A percentile compares a stretch with the other conserved stretches of the same genome.
These are phyloP conservation scores for Aphelinus certus DNA, from an alignment of 1,140 invertebrate species.

Conservation along the genomic window DNA sequence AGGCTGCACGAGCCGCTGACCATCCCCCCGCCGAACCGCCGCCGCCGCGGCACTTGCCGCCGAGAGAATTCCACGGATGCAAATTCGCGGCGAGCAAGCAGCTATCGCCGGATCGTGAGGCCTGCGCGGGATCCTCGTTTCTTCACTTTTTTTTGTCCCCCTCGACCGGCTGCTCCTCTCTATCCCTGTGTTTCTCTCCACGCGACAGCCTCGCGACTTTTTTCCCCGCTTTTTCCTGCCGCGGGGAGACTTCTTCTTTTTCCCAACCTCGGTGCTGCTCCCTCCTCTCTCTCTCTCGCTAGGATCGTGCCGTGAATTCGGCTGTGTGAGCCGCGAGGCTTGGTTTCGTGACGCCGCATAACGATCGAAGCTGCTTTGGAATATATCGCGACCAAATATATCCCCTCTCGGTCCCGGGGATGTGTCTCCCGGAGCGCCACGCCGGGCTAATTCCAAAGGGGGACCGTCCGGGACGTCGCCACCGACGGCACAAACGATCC, in stretches of 20 bases:
- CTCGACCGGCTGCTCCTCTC: not conserved
- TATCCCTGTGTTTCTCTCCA: slow-evolving; percentile 27
- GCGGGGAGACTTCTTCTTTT: not conserved
- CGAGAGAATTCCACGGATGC: slow-evolving; percentile 60
- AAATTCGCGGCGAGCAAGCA: slow-evolving; percentile 60
- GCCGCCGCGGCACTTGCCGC: not conserved
- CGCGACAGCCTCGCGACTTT: slow-evolving; percentile 11
- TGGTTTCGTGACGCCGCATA: no score
- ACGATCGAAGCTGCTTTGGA: no score
- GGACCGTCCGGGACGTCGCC: no score
- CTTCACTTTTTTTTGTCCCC: slow-evolving; percentile 9
- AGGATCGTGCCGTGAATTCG: no score
- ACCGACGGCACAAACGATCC: no score
- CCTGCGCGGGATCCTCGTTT: not conserved
- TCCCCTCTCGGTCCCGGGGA: no score
- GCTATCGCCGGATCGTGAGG: slow-evolving; percentile 61
- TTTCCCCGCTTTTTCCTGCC: not conserved
- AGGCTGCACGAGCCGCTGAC: slow-evolving; percentile 32
- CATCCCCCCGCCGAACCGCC: not conserved
- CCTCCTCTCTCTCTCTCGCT: not conserved
- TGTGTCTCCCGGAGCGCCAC: no score
- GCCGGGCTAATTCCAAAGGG: no score
- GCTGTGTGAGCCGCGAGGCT: no score
- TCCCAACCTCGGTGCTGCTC: not conserved
- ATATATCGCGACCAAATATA: no score